Percentiles rank a stretch among this genome's conserved stretches.
These are phyloP conservation scores for Coenonympha glycerion DNA, from an alignment of 2,888 invertebrate genomes.

Conservation along the genomic window DNA sequence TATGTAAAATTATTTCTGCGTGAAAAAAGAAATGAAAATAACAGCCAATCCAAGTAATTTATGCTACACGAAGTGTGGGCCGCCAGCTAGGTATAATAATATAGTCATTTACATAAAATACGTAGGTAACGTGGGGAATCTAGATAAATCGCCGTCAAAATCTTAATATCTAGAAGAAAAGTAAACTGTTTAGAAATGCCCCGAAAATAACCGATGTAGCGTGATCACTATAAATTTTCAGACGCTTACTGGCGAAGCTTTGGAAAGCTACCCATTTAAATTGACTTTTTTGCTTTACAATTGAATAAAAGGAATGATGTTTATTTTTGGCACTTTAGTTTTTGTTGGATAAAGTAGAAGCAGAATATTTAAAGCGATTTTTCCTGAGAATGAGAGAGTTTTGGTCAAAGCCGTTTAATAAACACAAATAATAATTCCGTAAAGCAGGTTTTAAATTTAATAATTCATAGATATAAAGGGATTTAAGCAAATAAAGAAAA, in stretches of 20 bases:
- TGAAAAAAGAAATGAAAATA: too few relatives aligned
- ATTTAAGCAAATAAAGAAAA: too few relatives aligned
- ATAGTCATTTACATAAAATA: slow-evolving; percentile 1
- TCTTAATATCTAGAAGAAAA: slow-evolving; percentile 5
- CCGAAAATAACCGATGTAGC: slow-evolving; percentile 4
- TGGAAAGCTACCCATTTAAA: background rate
- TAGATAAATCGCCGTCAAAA: slow-evolving; percentile 6
- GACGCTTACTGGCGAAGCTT: slow-evolving; percentile 1
- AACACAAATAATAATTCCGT: too few relatives aligned
- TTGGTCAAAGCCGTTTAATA: too few relatives aligned
- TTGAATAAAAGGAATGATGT: background rate
- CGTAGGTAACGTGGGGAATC: background rate
- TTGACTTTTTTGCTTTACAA: slow-evolving; percentile 8
- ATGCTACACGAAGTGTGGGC: background rate
- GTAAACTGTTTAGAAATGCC: slow-evolving; percentile 4
- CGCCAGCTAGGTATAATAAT: background rate
- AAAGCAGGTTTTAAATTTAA: too few relatives aligned
- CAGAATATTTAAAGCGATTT: background rate
- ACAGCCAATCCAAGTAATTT: background rate
- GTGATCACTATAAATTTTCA: slow-evolving; percentile 7
- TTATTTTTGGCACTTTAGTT: background rate
- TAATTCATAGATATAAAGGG: too few relatives aligned
- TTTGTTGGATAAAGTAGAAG: background rate
- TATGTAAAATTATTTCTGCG: too few relatives aligned
- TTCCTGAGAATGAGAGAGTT: too few relatives aligned